Percentiles rank a stretch among this genome's conserved stretches.
These are phyloP conservation scores for Notamacropus eugenii DNA, from an alignment of 2,797 vertebrate genomes.

Conservation along the genomic window DNA sequence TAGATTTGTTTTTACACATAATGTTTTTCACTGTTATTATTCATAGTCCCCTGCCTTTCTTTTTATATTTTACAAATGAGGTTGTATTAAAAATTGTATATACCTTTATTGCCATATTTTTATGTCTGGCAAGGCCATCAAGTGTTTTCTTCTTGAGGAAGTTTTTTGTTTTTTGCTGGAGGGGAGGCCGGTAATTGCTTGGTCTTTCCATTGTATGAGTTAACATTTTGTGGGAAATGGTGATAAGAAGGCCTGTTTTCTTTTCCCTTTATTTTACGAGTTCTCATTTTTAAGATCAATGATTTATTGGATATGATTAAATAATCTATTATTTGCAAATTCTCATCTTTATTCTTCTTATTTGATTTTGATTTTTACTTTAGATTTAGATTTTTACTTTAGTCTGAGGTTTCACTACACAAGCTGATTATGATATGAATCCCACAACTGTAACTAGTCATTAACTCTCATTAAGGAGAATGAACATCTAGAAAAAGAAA, in stretches of 20 bases:
- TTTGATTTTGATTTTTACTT: neutral
- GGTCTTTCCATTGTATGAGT: neutral
- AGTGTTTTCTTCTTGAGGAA: neutral
- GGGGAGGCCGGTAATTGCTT: neutral
- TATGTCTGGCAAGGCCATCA: neutral
- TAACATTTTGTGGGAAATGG: neutral
- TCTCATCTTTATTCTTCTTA: neutral
- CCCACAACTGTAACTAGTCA: neutral
- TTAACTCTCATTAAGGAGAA: neutral
- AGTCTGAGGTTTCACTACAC: neutral
- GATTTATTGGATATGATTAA: neutral
- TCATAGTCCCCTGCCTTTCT: neutral
- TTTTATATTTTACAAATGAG: neutral
- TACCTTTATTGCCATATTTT: neutral
- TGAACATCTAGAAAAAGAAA: neutral
- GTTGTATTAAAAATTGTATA: neutral
- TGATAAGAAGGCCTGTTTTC: neutral
- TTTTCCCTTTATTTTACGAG: neutral
- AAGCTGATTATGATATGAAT: neutral
- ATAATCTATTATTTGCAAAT: neutral
- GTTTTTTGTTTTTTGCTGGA: too few relatives aligned
- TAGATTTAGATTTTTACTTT: neutral
- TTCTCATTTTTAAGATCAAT: neutral
- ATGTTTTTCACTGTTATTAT: neutral
- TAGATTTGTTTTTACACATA: neutral